Conservation (phyloP, 2,797 vertebrate species). For the Dicrostonyx torquatus region DNA sequence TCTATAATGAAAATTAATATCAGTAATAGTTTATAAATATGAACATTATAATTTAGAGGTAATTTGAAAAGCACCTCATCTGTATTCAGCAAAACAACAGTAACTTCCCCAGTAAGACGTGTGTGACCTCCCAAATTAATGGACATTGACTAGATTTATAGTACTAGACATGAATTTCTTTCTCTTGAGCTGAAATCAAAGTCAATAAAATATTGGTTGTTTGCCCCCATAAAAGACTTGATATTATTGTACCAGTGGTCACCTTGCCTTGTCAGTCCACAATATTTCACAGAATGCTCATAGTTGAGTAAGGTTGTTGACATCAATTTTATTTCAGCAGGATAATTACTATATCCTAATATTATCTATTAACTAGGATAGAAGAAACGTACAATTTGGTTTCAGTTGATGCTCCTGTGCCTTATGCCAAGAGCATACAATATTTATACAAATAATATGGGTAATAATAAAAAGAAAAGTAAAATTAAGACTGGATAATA, state of each 20-base stretch:
- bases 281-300: neutral
- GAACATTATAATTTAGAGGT: neutral
- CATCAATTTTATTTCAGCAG: neutral
- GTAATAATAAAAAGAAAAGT: neutral
- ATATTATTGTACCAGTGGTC: neutral
- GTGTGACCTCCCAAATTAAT: neutral
- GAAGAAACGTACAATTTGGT: neutral
- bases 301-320: neutral
- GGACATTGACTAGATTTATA: neutral
- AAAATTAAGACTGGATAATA: neutral
- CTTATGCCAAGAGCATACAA: neutral
- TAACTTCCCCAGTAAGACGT: neutral
- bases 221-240: neutral
- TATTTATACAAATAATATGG: neutral
- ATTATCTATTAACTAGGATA: neutral
- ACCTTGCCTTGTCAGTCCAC: neutral
- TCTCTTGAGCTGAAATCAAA: neutral
- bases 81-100: neutral
- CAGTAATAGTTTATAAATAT: neutral
- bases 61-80: neutral
- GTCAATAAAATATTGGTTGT: neutral
- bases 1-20: neutral
- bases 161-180: neutral
- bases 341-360: no score
- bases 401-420: neutral